These are phyloP conservation scores for Albula glossodonta DNA, from an alignment of 2,113 vertebrate species.

Conservation along the genomic window DNA sequence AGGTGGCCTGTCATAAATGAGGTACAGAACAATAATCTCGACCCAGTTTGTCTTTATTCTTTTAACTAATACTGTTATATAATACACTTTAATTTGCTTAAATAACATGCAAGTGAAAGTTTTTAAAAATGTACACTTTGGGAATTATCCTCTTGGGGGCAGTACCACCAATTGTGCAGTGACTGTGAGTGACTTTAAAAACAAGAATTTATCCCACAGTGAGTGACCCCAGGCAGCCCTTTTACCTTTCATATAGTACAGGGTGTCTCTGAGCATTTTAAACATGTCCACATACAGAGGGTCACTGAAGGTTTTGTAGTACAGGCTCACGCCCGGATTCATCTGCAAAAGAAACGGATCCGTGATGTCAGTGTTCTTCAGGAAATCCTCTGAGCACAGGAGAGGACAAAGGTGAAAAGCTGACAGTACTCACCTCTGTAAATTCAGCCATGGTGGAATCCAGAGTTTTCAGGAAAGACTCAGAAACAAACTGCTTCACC, in stretches of 20 bases:
- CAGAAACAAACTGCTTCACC: conserved; percentile 74
- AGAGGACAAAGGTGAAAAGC: not conserved
- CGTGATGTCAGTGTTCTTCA: not conserved
- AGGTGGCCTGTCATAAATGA: no score
- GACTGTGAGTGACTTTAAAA: no score
- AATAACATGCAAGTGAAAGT: no score
- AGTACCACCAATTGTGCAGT: no score
- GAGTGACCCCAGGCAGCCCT: not conserved
- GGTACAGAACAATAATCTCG: no score
- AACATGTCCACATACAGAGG: conserved; percentile 91
- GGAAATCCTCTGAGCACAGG: not conserved
- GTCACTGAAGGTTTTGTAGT: conserved; percentile 92
- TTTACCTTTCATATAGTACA: conserved; percentile 92
- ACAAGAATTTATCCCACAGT: no score
- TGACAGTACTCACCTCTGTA: conserved; percentile 69
- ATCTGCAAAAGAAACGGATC: conserved; percentile 61
- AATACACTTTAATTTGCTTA: no score
- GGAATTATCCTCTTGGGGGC: no score
- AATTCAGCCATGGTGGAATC: conserved; percentile 74
- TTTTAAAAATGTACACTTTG: no score
- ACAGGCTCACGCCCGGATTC: conserved; percentile 72
- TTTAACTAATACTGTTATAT: no score
- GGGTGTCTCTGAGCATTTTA: conserved; percentile 94
- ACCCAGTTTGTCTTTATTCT: no score
- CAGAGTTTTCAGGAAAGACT: conserved; percentile 81